Conservation (phyloP, 2,797 vertebrate genomes). For the Telmatherina bonti region DNA sequence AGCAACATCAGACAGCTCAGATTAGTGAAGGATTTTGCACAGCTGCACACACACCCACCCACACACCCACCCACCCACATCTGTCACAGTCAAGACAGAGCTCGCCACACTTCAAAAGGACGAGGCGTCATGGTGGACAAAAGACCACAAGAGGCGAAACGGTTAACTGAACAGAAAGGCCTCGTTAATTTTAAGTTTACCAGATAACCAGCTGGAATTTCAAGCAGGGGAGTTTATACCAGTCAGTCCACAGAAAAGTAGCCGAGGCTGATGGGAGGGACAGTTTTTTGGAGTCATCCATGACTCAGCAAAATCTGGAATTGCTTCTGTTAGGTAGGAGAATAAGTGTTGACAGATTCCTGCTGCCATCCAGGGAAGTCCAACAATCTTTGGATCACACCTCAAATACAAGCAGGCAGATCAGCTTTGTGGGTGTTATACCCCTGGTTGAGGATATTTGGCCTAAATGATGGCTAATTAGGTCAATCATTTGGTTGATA, state of each 20-base stretch:
- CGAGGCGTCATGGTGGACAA: constrained; percentile 48
- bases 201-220: background rate
- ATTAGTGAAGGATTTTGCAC: constrained; percentile 68
- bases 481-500: too few relatives aligned
- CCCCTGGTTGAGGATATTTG: too few relatives aligned
- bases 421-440: too few relatives aligned
- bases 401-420: too few relatives aligned
- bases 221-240: background rate
- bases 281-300: background rate
- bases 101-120: constrained; percentile 46
- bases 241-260: background rate
- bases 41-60: constrained; percentile 27
- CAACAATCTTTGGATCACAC: too few relatives aligned
- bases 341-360: background rate
- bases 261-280: background rate
- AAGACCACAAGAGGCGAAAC: background rate
- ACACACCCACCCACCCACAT: constrained; percentile 35
- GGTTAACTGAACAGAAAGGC: background rate
- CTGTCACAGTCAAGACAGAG: constrained; percentile 43
- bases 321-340: background rate
- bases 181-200: background rate
- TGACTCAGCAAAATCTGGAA: background rate
- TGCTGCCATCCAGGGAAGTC: too few relatives aligned
- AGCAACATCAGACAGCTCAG: constrained; percentile 64
- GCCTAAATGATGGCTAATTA: too few relatives aligned